Evolutionary conservation across 2,888 invertebrate genomes (phyloP), one percentile per base, ranked within the genome.

Genomic region (Dasypogon diadema): DNA sequence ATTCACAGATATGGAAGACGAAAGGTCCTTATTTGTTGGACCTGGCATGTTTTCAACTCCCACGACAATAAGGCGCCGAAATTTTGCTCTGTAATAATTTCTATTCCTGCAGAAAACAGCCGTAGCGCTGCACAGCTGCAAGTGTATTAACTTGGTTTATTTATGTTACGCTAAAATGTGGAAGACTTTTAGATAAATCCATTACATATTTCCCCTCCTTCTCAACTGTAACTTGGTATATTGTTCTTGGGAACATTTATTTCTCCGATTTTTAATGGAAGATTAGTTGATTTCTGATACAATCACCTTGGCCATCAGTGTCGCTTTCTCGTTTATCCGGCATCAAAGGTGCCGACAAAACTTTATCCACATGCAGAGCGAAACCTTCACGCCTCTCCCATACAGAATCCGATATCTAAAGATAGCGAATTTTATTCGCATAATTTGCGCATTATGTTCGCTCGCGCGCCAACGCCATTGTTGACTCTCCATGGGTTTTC

Each of bases 381-480:
- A 18, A 8, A 54, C 30, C 51, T 26, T 16, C 51, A 34, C 70
- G 51, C 54, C 70, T 51, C 54, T 54, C 30, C 54, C 34, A 14
- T 24, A 21, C 70, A 30, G 4, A 18, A 16, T 54, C 34, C 37
- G 54, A 37, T 51, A 37, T 34, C 54, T 54, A 54, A 54, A 70
- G 51, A 70, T 70, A 54, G 70, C 70, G 70, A 82, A 84, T 84
- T 84, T 83, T 83, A 83, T 84, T 84, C 84, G 84, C 84, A 84
- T 84, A 84, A 84, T 84, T 84, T 84, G 82, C 83, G 82, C 83
- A 84, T 84, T 84, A 84, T 84, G 81, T 81, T 82, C 80, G 80
- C 81, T 80, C 79, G 80, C 80, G 81, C 81, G 81, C 81, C 82
- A 81, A 79, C 81, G 76, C 79, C 78, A 74, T 74, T 74, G 58